Evolutionary conservation across 1,140 invertebrate species (phyloP).

Genomic region (Camponotus floridanus): DNA sequence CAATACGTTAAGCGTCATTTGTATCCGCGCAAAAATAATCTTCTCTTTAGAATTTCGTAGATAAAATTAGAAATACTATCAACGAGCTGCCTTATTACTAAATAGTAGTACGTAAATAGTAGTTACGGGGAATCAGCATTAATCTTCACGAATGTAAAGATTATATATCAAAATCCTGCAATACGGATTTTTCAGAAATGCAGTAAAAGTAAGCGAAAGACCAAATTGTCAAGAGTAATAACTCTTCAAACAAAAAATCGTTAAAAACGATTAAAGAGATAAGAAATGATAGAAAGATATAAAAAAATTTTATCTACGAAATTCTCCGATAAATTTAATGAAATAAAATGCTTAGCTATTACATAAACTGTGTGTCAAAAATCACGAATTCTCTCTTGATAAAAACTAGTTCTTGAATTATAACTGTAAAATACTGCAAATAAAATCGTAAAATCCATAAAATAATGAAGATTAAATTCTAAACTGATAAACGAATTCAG

Average conservation of each 20-base stretch:
- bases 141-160: not conserved
- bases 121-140: not conserved
- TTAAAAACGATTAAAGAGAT: not conserved
- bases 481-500: slow-evolving; percentile 17
- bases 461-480: not conserved
- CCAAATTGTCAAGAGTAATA: not conserved
- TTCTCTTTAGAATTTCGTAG: slow-evolving; percentile 27
- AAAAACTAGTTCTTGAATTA: not conserved
- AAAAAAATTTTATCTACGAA: slow-evolving; percentile 32
- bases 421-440: not conserved
- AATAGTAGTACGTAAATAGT: not conserved
- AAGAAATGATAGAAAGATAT: not conserved
- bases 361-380: slow-evolving; percentile 1
- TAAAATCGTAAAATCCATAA: not conserved
- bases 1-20: slow-evolving; percentile 18
- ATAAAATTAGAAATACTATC: slow-evolving; percentile 36
- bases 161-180: not conserved
- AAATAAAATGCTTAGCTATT: slow-evolving; percentile 16
- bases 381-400: not conserved
- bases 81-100: slow-evolving; percentile 15
- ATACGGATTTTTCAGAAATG: not conserved
- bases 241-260: not conserved
- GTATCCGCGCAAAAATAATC: slow-evolving; percentile 17
- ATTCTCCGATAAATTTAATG: not conserved
- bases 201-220: not conserved